These are phyloP conservation scores for Spinus olivaceus DNA, from an alignment of 2,797 vertebrate genomes.

Conservation along the genomic window DNA sequence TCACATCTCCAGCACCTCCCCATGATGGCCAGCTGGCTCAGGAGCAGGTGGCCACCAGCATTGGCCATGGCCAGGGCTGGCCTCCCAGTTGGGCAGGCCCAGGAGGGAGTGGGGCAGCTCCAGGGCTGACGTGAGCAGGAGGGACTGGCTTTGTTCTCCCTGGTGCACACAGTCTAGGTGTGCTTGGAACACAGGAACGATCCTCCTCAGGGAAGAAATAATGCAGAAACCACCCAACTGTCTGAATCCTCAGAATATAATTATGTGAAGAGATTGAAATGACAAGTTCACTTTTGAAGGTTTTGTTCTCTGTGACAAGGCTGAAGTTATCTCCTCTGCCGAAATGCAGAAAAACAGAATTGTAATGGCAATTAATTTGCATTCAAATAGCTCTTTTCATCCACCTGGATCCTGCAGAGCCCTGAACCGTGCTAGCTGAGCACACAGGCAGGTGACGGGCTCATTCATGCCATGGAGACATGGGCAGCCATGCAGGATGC, in stretches of 20 bases:
- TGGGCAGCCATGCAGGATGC: background rate
- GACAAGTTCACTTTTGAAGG: conserved; percentile 56
- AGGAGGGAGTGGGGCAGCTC: background rate
- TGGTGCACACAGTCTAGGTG: background rate
- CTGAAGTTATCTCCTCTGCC: conserved; percentile 53
- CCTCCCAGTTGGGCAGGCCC: rapidly evolving
- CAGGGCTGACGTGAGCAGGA: background rate
- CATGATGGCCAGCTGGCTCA: rapidly evolving
- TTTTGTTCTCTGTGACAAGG: conserved; percentile 67
- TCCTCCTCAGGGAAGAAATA: background rate
- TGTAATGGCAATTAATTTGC: conserved; percentile 63
- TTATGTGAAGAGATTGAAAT: conserved; percentile 54
- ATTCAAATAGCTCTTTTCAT: conserved; percentile 57
- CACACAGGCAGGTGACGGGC: background rate
- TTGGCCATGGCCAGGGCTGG: rapidly evolving
- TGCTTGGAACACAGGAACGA: background rate
- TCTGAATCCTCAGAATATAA: conserved; percentile 41
- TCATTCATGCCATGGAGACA: background rate
- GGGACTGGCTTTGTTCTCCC: background rate
- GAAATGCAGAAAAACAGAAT: conserved; percentile 66
- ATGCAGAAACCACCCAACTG: conserved; percentile 27
- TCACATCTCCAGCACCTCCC: background rate
- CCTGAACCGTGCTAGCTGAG: background rate
- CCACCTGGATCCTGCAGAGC: conserved; percentile 1
- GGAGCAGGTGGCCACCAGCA: rapidly evolving